These are phyloP conservation scores for Sebastes oblongus DNA, from an alignment of 2,797 vertebrate genomes.

Conservation along the genomic window DNA sequence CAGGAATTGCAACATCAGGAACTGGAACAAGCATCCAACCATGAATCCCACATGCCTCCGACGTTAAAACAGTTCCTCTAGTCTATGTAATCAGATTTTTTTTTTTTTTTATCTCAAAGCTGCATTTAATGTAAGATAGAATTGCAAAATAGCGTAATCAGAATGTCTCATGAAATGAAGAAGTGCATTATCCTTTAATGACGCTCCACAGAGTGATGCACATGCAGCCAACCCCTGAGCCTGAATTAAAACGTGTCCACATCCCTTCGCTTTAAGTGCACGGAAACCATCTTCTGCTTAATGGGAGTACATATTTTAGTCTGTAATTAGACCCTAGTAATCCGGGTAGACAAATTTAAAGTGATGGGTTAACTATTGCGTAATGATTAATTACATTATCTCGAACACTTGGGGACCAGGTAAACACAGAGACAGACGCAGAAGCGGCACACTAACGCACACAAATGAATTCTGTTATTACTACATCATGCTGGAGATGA, in stretches of 20 bases:
- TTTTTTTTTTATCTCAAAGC: neutral
- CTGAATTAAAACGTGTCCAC: conserved; percentile 36
- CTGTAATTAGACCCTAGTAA: conserved; percentile 58
- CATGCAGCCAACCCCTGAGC: conserved; percentile 1
- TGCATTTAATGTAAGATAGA: conserved; percentile 1
- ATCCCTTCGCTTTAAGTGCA: conserved; percentile 37
- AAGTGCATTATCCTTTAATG: conserved; percentile 31
- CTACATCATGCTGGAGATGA: conserved; percentile 38
- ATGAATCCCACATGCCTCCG: conserved; percentile 22
- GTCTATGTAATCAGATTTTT: neutral
- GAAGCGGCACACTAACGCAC: conserved; percentile 4
- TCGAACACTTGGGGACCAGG: conserved; percentile 31
- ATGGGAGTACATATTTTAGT: conserved; percentile 59
- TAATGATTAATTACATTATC: conserved; percentile 61
- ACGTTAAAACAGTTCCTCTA: neutral
- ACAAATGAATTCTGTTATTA: conserved; percentile 38
- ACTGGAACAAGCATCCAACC: conserved; percentile 22
- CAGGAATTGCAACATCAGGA: conserved; percentile 29
- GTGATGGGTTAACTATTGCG: conserved; percentile 55
- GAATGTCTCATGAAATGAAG: conserved; percentile 24
- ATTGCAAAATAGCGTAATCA: neutral
- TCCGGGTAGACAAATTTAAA: conserved; percentile 46
- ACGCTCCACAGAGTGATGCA: conserved; percentile 23
- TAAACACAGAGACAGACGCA: conserved; percentile 27
- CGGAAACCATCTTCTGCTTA: conserved; percentile 43